phyloP scores from a whole-genome alignment of 1,140 invertebrate species.

The Leucophenga varia region DNA sequence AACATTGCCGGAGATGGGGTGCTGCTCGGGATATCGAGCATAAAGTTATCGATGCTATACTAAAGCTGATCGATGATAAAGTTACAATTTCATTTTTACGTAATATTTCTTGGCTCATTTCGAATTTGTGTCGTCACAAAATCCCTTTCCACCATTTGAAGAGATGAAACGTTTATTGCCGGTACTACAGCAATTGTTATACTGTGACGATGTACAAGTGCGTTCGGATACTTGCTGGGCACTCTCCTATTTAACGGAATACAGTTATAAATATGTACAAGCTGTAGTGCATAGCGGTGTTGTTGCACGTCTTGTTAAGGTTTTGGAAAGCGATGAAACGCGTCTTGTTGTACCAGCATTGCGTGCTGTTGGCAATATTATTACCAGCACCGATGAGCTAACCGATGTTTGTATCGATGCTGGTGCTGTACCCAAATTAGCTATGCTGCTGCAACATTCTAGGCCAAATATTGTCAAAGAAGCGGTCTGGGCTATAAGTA shows the following conservation, averaged over 20 bases:
- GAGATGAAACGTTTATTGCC: slow-evolving; percentile 73
- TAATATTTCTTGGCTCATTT: slow-evolving; percentile 93
- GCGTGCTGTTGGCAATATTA: slow-evolving; percentile 78
- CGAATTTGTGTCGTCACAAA: slow-evolving; percentile 91
- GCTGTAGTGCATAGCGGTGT: slow-evolving; percentile 71
- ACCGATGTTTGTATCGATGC: slow-evolving; percentile 82
- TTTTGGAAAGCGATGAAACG: slow-evolving; percentile 71
- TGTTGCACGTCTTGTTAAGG: slow-evolving; percentile 71
- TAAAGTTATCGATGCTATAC: slow-evolving; percentile 46
- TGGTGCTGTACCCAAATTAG: slow-evolving; percentile 78
- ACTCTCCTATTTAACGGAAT: slow-evolving; percentile 91
- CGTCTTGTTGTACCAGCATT: slow-evolving; percentile 83
- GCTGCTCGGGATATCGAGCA: slow-evolving; percentile 84
- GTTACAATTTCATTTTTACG: slow-evolving; percentile 48
- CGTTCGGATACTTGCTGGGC: slow-evolving; percentile 92
- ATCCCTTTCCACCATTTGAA: slow-evolving; percentile 84
- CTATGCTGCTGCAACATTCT: slow-evolving; percentile 81
- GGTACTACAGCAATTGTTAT: slow-evolving; percentile 73
- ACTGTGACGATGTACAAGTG: slow-evolving; percentile 70
- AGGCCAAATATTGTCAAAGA: slow-evolving; percentile 91
- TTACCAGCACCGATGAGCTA: slow-evolving; percentile 74
- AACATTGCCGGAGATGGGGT: no score
- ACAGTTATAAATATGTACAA: slow-evolving; percentile 87
- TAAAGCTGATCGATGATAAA: neutral
- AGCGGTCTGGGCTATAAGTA: slow-evolving; percentile 89